Percentiles rank a stretch among this genome's conserved stretches.
Conservation (phyloP, 1,140 invertebrate species). For the Trypoxylus dichotomus region DNA sequence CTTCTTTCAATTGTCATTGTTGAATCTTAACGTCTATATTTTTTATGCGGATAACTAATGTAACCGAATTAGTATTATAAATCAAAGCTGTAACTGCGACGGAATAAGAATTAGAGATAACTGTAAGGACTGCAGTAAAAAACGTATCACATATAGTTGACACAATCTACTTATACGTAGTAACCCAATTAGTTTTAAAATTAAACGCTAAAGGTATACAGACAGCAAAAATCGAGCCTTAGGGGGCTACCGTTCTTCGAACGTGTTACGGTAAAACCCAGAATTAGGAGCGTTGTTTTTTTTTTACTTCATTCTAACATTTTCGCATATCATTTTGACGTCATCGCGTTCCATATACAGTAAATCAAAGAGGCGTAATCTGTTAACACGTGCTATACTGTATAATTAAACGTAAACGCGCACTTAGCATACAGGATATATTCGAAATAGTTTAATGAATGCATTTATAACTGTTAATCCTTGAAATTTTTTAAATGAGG, state of each 20-base stretch:
- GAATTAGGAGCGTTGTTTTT: not conserved
- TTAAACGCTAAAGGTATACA: not conserved
- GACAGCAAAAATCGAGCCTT: not conserved
- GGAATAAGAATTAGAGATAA: constrained; percentile 3
- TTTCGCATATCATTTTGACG: not conserved
- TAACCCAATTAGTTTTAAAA: not conserved
- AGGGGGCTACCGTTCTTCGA: not conserved
- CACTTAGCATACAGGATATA: too few species aligned
- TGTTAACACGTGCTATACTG: too few species aligned
- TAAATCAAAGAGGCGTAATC: too few species aligned
- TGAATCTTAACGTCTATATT: not conserved
- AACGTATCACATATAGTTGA: constrained; percentile 11
- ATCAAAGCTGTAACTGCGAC: not conserved
- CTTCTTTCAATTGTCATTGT: not conserved
- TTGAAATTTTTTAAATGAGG: too few species aligned
- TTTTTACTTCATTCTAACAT: not conserved
- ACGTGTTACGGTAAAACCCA: not conserved
- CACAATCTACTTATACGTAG: constrained; percentile 12
- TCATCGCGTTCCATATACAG: too few species aligned
- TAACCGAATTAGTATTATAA: constrained; percentile 7
- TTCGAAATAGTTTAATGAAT: too few species aligned
- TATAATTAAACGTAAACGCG: too few species aligned
- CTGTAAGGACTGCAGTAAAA: constrained; percentile 2
- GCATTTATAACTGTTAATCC: too few species aligned
- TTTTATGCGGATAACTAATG: not conserved